A percentile compares a stretch with the other conserved stretches of the same genome.
These are phyloP conservation scores for Thymelicus sylvestris DNA, from an alignment of 2,888 invertebrate genomes.

Conservation along the genomic window DNA sequence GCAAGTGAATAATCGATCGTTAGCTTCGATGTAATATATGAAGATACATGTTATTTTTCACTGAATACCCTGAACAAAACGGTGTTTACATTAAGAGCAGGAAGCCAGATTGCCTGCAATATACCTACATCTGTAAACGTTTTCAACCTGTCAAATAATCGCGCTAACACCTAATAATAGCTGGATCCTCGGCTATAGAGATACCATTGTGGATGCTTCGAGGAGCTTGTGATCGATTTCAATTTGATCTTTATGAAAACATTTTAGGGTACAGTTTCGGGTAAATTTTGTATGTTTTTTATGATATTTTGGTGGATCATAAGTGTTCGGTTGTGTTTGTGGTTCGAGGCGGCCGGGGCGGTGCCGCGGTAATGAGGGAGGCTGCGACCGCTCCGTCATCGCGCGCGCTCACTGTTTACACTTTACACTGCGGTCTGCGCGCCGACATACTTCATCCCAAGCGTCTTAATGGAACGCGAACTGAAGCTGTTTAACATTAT, in stretches of 20 bases:
- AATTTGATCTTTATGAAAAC: constrained; percentile 42
- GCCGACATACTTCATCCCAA: constrained; percentile 62
- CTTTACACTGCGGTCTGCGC: constrained; percentile 61
- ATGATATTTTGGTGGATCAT: constrained; percentile 67
- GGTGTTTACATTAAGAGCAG: constrained; percentile 78
- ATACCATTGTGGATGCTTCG: constrained; percentile 72
- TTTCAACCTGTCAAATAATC: constrained; percentile 85
- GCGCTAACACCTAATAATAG: constrained; percentile 82
- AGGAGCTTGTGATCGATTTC: constrained; percentile 51
- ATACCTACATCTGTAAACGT: constrained; percentile 79
- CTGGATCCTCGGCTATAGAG: constrained; percentile 72
- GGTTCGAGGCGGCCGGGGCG: constrained; percentile 42
- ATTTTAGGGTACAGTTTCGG: constrained; percentile 53
- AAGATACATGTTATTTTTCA: constrained; percentile 66
- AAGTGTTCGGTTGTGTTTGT: constrained; percentile 66
- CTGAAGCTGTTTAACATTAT: constrained; percentile 45
- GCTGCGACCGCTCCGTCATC: constrained; percentile 76
- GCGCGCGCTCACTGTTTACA: constrained; percentile 68
- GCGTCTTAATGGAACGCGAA: constrained; percentile 59
- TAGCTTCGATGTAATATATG: constrained; percentile 59
- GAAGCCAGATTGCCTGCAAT: constrained; percentile 83
- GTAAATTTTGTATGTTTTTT: constrained; percentile 53
- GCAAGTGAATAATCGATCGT: constrained; percentile 50
- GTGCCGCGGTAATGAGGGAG: constrained; percentile 69
- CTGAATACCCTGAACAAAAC: constrained; percentile 65